These are phyloP conservation scores for Gastracanthus pulcherrimus DNA, from an alignment of 2,888 invertebrate genomes.

Conservation along the genomic window DNA sequence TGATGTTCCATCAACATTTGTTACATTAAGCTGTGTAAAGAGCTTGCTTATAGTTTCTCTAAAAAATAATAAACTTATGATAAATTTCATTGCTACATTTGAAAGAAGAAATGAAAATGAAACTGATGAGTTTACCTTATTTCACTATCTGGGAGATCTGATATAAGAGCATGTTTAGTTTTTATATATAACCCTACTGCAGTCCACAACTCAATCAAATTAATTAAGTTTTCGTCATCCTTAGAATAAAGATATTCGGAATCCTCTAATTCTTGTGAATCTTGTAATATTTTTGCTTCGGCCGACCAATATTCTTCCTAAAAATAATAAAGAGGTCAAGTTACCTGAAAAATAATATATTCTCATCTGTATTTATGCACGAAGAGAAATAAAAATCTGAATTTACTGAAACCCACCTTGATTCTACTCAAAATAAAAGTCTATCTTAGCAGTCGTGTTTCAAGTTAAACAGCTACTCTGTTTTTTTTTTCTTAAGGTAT, in stretches of 20 bases:
- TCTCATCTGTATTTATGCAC: too few relatives aligned
- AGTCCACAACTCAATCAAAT: slow-evolving; percentile 73
- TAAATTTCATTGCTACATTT: background rate
- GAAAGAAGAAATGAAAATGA: background rate
- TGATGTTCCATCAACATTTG: background rate
- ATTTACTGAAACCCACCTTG: too few relatives aligned
- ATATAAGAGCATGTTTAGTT: slow-evolving; percentile 64
- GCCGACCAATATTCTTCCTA: slow-evolving; percentile 83
- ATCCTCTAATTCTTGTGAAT: slow-evolving; percentile 73
- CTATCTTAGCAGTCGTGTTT: too few relatives aligned
- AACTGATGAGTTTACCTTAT: slow-evolving; percentile 65
- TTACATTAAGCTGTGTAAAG: slow-evolving; percentile 1
- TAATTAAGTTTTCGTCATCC: slow-evolving; percentile 62
- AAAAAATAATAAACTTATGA: slow-evolving; percentile 2
- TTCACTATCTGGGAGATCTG: slow-evolving; percentile 68
- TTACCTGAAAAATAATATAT: too few relatives aligned
- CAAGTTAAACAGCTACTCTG: too few relatives aligned
- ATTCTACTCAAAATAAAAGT: too few relatives aligned
- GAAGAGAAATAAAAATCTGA: too few relatives aligned
- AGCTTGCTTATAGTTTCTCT: slow-evolving; percentile 33
- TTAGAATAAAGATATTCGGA: slow-evolving; percentile 67
- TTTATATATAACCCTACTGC: slow-evolving; percentile 69
- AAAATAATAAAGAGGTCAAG: background rate
- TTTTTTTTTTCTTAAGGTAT: too few relatives aligned
- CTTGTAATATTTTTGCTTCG: slow-evolving; percentile 79